Evolutionary conservation across 1,140 invertebrate genomes (phyloP).

Genomic region (Pseudomyrmex pallidus): DNA sequence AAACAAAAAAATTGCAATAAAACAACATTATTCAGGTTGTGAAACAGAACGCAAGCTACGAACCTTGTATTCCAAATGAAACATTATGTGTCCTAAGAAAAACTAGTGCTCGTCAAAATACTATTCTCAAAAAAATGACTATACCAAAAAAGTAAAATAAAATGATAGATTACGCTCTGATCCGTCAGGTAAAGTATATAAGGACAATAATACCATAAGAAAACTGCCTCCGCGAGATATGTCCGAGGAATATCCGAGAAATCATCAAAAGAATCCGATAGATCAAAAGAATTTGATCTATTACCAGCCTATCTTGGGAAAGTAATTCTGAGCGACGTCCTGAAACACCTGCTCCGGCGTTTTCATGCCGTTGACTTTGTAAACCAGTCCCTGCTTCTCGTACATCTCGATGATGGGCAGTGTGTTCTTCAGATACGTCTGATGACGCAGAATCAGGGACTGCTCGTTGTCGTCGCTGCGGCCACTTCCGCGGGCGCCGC

Average conservation of each 20-base stretch:
- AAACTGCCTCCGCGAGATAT: no score
- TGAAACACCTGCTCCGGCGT: constrained; percentile 90
- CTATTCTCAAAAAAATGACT: no score
- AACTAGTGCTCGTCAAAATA: no score
- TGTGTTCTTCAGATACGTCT: constrained; percentile 95
- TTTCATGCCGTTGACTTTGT: constrained; percentile 91
- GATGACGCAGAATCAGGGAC: constrained; percentile 95
- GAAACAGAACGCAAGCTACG: not conserved
- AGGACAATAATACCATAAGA: no score
- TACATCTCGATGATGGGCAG: constrained; percentile 97
- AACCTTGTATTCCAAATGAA: no score
- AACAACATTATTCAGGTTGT: not conserved
- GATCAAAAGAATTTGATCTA: not conserved
- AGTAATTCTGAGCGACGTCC: constrained; percentile 84
- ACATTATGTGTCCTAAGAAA: no score
- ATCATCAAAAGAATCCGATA: no score
- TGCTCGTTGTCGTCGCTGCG: constrained; percentile 98
- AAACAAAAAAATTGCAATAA: not conserved
- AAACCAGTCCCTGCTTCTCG: constrained; percentile 90
- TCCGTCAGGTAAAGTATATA: no score
- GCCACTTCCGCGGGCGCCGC: constrained; percentile 95
- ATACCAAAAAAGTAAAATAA: no score
- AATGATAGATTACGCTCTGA: no score
- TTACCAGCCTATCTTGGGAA: constrained; percentile 83
- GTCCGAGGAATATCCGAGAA: no score